Evolutionary conservation across 2,888 invertebrate genomes (phyloP).

Genomic region (Hermaeophaga mercurialis): DNA sequence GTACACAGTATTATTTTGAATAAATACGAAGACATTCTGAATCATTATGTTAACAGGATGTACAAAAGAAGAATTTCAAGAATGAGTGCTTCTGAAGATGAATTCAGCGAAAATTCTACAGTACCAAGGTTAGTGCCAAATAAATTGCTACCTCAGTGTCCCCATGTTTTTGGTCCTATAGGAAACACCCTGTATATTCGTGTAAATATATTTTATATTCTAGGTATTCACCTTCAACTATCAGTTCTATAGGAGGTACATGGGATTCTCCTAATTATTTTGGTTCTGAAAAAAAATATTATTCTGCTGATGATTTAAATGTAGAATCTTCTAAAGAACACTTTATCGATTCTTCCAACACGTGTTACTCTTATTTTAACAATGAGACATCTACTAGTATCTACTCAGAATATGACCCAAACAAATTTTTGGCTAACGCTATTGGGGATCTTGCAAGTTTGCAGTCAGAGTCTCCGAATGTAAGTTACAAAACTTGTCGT

Average conservation of each 20-base stretch:
- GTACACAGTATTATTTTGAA: slow-evolving; percentile 38
- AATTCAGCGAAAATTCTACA: slow-evolving; percentile 8
- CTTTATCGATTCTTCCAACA: slow-evolving; percentile 22
- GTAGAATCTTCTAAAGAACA: slow-evolving; percentile 30
- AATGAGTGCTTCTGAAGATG: slow-evolving; percentile 28
- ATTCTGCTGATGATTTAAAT: slow-evolving; percentile 33
- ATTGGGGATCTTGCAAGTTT: slow-evolving; percentile 31
- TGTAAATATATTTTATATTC: slow-evolving; percentile 6
- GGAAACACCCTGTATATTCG: too few relatives aligned
- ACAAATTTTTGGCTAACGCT: slow-evolving; percentile 36
- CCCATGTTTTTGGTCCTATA: too few relatives aligned
- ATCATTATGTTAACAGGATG: slow-evolving; percentile 35
- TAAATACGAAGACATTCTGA: slow-evolving; percentile 37
- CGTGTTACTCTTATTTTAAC: slow-evolving; percentile 16
- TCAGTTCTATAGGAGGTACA: slow-evolving; percentile 27
- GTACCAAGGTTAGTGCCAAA: not conserved
- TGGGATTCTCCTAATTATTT: not conserved
- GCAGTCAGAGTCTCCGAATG: slow-evolving; percentile 3
- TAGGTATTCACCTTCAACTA: slow-evolving; percentile 8
- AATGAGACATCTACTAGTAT: slow-evolving; percentile 22
- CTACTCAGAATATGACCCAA: slow-evolving; percentile 35
- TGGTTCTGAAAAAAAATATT: not conserved
- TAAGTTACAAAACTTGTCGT: slow-evolving; percentile 25
- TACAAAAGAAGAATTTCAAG: slow-evolving; percentile 35
- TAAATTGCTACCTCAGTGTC: too few relatives aligned